Evolutionary conservation across 2,888 invertebrate genomes (phyloP), one percentile per base, ranked within the genome.

Genomic region (Epistrophe eligans): DNA sequence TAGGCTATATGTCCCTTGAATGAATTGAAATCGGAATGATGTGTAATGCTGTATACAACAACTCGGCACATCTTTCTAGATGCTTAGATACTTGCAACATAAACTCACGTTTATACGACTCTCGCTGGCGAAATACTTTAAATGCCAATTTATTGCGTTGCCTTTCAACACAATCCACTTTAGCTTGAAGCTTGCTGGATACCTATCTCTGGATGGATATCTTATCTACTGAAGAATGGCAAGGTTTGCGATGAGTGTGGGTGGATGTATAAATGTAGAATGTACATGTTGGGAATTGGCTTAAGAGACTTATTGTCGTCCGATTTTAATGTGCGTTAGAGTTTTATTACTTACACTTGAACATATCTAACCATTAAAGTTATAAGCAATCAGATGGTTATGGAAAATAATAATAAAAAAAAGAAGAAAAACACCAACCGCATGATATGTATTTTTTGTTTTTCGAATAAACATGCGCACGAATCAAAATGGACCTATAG

Each of bases 1-100:
- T 40, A 60, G 45, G 15, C 2, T 58, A 4, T 73, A 50, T 81
- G 73, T 85, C 82, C 71, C 82, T 66, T 85, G 77, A 79, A 85
- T 79, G 82, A 85, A 85, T 82, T 85, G 85, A 85, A 85, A 82
- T 82, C 81, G 82, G 73, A 82, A 85, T 82, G 73, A 85, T 82
- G 85, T 74, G 81, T 55, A 70, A 74, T 79, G 74, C 57, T 57
- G 52, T 79, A 55, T 58, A 45, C 45, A 45, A 58, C 32, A 58
- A 40, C 45, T 72, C 38, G 28, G 58, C 32, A 72, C 72, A 58
- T 58, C 50, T 43, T 40, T 57, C 35, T 60, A 58, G 43, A 58
- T 72, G 72, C 45, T 70, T 58, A 48, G 58, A 72, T 72, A 19
- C 55, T 70, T 87, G 87, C 79, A 83, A 67, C 79, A 76, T 79